These are phyloP conservation scores for Ornithorhynchus anatinus DNA, from an alignment of 2,113 vertebrate genomes.

Conservation along the genomic window DNA sequence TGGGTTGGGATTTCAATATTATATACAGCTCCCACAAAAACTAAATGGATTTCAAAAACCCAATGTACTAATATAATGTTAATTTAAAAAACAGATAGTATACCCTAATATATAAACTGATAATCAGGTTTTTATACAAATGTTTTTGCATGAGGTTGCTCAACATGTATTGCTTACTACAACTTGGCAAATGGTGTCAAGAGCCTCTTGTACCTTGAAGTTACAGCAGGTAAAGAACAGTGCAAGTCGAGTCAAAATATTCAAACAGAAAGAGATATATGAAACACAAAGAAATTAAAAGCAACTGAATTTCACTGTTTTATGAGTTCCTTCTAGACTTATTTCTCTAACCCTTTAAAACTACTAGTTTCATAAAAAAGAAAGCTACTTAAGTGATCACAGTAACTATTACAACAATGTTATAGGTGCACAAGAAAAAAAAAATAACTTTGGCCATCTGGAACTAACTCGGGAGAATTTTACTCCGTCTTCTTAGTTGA, in stretches of 20 bases:
- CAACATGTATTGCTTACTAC: conserved; percentile 1
- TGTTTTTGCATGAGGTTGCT: conserved; percentile 29
- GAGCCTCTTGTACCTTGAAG: conserved; percentile 21
- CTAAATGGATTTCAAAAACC: conserved; percentile 13
- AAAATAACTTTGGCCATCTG: conserved; percentile 5
- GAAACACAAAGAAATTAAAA: background rate
- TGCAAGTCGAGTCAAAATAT: conserved; percentile 21
- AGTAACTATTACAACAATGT: conserved; percentile 34
- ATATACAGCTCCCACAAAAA: conserved; percentile 3
- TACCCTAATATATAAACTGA: conserved; percentile 27
- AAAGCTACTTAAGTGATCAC: conserved; percentile 57
- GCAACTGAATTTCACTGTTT: conserved; percentile 25
- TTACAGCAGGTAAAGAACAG: conserved; percentile 13
- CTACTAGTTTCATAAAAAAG: conserved; percentile 37
- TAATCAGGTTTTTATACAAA: conserved; percentile 29
- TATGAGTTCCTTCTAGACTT: conserved; percentile 19
- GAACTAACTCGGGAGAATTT: background rate
- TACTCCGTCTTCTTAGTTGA: conserved; percentile 69
- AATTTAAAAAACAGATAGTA: background rate
- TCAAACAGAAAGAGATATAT: conserved; percentile 14
- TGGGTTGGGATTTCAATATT: background rate
- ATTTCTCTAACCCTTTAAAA: conserved; percentile 26
- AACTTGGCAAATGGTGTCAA: background rate
- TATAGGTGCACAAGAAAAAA: conserved; percentile 11
- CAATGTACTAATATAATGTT: conserved; percentile 21